A percentile compares a stretch with the other conserved stretches of the same genome.
Evolutionary conservation across 2,113 vertebrate species (phyloP).

Genomic region (Engystomops pustulosus): DNA sequence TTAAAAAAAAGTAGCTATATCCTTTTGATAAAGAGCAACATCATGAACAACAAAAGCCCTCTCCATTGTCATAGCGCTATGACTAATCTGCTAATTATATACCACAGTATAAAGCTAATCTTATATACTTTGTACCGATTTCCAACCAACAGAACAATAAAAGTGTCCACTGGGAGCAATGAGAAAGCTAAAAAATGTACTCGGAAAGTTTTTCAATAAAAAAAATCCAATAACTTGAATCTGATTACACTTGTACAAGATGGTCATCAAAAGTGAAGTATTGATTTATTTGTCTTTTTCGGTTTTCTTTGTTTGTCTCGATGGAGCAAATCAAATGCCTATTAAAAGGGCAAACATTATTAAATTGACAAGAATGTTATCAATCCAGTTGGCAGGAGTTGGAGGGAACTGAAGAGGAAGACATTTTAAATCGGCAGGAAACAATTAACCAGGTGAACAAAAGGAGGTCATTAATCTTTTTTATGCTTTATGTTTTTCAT

Average conservation of each 20-base stretch:
- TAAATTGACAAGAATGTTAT: conserved; percentile 45
- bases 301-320: conserved; percentile 14
- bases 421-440: conserved; percentile 10
- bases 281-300: conserved; percentile 51
- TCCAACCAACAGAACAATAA: conserved; percentile 31
- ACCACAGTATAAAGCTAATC: conserved; percentile 26
- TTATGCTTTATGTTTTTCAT: too few species aligned
- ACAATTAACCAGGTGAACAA: neutral
- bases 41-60: neutral
- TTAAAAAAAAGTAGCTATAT: neutral
- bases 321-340: conserved; percentile 38
- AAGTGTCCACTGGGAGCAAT: conserved; percentile 15
- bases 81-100: conserved; percentile 42
- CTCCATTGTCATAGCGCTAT: neutral
- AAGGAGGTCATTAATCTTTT: neutral
- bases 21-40: neutral
- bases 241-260: conserved; percentile 37
- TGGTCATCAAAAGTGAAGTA: conserved; percentile 48
- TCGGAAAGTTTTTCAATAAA: conserved; percentile 30
- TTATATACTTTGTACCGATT: conserved; percentile 6
- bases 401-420: conserved; percentile 4
- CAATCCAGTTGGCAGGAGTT: conserved; percentile 27
- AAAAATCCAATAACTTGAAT: conserved; percentile 47
- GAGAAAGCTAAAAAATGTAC: conserved; percentile 24
- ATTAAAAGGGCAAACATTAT: conserved; percentile 39